These are phyloP conservation scores for Desoria tigrina DNA, from an alignment of 2,888 invertebrate species.

Conservation along the genomic window DNA sequence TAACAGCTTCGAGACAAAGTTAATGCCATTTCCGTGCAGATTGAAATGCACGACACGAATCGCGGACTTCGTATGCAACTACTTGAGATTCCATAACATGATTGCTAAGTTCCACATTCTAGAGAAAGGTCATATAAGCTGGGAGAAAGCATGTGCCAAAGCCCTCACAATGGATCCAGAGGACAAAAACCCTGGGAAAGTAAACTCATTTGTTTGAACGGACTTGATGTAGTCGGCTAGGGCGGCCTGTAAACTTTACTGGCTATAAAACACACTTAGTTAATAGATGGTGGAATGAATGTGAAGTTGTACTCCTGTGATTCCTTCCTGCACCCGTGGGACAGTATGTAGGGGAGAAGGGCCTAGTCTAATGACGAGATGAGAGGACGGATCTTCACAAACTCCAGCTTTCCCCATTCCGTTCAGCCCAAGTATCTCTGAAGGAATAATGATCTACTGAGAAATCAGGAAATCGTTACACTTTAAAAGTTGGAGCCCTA, in stretches of 20 bases:
- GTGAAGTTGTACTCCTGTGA: background rate
- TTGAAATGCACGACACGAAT: conserved; percentile 10
- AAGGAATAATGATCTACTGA: too few species aligned
- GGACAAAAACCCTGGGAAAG: background rate
- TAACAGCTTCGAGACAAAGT: too few species aligned
- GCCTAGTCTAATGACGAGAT: background rate
- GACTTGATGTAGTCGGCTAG: too few species aligned
- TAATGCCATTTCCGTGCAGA: too few species aligned
- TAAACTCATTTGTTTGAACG: conserved; percentile 1
- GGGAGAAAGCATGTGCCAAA: too few species aligned
- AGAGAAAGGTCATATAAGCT: too few species aligned
- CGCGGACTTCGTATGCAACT: background rate
- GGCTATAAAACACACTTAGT: conserved; percentile 15
- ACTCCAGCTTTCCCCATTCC: too few species aligned
- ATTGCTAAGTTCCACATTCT: conserved; percentile 1
- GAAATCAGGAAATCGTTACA: too few species aligned
- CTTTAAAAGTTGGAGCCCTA: too few species aligned
- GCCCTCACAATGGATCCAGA: too few species aligned
- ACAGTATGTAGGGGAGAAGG: background rate
- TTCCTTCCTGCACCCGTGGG: conserved; percentile 2
- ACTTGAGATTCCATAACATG: background rate
- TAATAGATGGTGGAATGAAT: conserved; percentile 11
- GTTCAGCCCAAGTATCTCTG: too few species aligned
- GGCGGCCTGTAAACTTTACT: background rate
- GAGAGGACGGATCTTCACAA: too few species aligned